These are phyloP conservation scores for Mohoua ochrocephala DNA, from an alignment of 2,113 vertebrate genomes.

Conservation along the genomic window DNA sequence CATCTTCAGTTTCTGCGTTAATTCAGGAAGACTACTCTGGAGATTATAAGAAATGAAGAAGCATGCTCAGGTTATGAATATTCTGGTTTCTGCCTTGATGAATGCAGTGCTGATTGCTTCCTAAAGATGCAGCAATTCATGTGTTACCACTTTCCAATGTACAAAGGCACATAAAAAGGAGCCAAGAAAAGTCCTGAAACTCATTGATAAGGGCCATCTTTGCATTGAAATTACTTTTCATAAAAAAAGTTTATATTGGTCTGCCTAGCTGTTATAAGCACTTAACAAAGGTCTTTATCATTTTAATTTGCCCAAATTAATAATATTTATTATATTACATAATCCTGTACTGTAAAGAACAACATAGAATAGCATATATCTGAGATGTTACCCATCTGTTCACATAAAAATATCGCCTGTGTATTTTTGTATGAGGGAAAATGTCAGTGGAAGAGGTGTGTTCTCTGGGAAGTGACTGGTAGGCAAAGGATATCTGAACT, in stretches of 20 bases:
- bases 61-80: neutral
- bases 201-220: neutral
- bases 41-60: neutral
- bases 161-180: neutral
- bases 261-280: neutral
- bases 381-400: neutral
- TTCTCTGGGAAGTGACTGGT: neutral
- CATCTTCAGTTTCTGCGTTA: neutral
- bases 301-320: neutral
- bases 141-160: neutral
- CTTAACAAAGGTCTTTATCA: neutral
- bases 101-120: neutral
- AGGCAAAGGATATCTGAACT: neutral
- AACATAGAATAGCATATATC: neutral
- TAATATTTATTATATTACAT: neutral
- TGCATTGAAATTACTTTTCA: neutral
- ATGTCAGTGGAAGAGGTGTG: neutral
- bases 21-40: neutral
- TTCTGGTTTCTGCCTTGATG: neutral
- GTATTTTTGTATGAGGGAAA: neutral
- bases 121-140: neutral
- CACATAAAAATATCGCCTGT: neutral
- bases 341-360: neutral
- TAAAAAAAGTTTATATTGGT: neutral
- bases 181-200: neutral